Conservation (phyloP, 2,113 vertebrate species). For the Caloenas nicobarica region DNA sequence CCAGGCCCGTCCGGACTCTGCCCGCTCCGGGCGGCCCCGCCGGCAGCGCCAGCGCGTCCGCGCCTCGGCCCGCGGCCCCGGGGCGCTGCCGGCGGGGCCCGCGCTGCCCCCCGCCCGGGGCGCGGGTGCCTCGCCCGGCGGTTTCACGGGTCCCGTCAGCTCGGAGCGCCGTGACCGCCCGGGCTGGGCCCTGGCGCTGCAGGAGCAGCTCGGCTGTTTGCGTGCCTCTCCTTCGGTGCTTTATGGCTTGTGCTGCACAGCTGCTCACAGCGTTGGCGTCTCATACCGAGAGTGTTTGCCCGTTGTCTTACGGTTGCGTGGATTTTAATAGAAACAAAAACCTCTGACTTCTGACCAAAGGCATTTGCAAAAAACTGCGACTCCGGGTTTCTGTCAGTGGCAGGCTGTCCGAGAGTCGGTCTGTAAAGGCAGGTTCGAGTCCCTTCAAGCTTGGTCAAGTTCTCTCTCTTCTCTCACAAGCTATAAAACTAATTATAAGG, state of each 20-base stretch:
- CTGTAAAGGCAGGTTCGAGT: background rate
- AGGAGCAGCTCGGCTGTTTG: rapidly evolving
- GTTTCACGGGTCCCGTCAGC: background rate
- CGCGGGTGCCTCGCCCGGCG: no score
- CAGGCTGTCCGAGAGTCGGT: rapidly evolving
- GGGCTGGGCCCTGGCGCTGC: rapidly evolving
- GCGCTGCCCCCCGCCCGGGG: no score
- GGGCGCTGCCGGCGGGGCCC: no score
- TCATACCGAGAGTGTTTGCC: rapidly evolving
- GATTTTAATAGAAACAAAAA: background rate
- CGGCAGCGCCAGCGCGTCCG: no score
- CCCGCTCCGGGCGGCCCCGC: no score
- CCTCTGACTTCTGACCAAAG: rapidly evolving
- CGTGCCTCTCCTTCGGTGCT: rapidly evolving
- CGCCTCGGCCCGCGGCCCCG: no score
- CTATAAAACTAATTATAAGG: rapidly evolving
- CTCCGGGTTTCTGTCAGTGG: background rate
- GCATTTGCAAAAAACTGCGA: rapidly evolving
- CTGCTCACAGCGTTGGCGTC: rapidly evolving
- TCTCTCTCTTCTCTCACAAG: rapidly evolving
- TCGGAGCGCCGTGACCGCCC: no score
- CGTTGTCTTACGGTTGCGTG: rapidly evolving
- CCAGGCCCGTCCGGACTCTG: no score
- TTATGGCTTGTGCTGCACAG: rapidly evolving
- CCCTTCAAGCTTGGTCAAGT: background rate